phyloP scores from a whole-genome alignment of 2,888 invertebrate genomes.

The Pocota personata region DNA sequence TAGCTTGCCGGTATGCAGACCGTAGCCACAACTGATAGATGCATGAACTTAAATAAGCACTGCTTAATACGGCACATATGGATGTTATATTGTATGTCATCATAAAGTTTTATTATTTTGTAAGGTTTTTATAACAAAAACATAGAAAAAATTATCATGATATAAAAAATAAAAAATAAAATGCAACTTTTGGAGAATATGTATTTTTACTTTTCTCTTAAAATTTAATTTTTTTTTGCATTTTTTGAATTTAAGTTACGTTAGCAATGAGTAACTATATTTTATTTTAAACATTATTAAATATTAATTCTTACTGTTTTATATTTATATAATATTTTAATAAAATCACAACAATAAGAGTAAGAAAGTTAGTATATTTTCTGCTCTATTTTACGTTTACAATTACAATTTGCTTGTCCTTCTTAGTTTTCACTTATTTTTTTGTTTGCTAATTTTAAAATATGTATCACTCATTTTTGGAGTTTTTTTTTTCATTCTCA shows the following conservation, averaged over 20 bases:
- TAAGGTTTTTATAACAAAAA: background rate
- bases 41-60: too few relatives aligned
- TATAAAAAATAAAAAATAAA: conserved; percentile 10
- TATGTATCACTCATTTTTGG: conserved; percentile 46
- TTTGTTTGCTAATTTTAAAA: conserved; percentile 42
- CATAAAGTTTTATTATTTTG: too few relatives aligned
- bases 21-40: too few relatives aligned
- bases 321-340: conserved; percentile 46
- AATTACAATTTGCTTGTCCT: conserved; percentile 52
- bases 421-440: conserved; percentile 41
- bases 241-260: conserved; percentile 38
- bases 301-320: conserved; percentile 63
- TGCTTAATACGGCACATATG: too few relatives aligned
- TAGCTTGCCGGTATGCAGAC: too few relatives aligned
- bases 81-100: too few relatives aligned
- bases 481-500: conserved; percentile 17
- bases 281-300: conserved; percentile 54
- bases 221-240: conserved; percentile 21
- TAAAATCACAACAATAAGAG: conserved; percentile 82
- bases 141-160: background rate
- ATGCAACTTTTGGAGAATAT: conserved; percentile 24
- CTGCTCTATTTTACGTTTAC: conserved; percentile 52
- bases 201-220: conserved; percentile 46
- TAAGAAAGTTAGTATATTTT: conserved; percentile 75
- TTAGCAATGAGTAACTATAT: conserved; percentile 62